Conservation (phyloP, 1,140 invertebrate species). For the Lethrus apterus region DNA sequence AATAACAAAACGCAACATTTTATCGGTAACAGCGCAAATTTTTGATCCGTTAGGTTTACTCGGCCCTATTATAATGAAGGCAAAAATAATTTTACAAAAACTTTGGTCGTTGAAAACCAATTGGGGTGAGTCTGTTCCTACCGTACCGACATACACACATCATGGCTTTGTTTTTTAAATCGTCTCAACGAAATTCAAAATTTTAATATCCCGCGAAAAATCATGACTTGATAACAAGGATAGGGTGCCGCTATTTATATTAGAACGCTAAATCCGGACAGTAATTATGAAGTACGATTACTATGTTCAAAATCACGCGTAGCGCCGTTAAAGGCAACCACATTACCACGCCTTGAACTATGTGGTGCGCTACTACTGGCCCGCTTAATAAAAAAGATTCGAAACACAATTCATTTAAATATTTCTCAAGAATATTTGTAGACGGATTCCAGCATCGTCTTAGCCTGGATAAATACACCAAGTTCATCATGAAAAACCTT, state of each 20-base stretch:
- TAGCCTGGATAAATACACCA: conserved; percentile 28
- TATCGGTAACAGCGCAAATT: neutral
- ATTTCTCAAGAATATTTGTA: conserved; percentile 2
- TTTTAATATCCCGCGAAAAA: neutral
- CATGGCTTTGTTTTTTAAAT: neutral
- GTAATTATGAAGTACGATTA: conserved; percentile 20
- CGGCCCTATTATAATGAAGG: neutral
- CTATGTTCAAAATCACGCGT: conserved; percentile 38
- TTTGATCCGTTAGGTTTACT: conserved; percentile 1
- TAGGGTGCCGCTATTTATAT: conserved; percentile 35
- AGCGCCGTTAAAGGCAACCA: conserved; percentile 34
- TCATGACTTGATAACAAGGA: conserved; percentile 21
- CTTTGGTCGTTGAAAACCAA: neutral
- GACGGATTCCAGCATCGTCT: conserved; percentile 21
- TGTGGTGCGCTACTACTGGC: too few species aligned
- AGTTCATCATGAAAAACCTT: conserved; percentile 31
- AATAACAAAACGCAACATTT: neutral
- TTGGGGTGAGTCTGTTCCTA: neutral
- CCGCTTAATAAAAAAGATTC: conserved; percentile 1
- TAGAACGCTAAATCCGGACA: conserved; percentile 16
- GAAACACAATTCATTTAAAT: too few species aligned
- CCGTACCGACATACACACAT: neutral
- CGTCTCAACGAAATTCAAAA: neutral
- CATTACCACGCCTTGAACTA: conserved; percentile 18
- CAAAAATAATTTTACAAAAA: neutral